Percentiles rank a stretch among this genome's conserved stretches.
These are phyloP conservation scores for Porites cylindrica DNA, from an alignment of 92 coral and sea anemone species.

Conservation along the genomic window DNA sequence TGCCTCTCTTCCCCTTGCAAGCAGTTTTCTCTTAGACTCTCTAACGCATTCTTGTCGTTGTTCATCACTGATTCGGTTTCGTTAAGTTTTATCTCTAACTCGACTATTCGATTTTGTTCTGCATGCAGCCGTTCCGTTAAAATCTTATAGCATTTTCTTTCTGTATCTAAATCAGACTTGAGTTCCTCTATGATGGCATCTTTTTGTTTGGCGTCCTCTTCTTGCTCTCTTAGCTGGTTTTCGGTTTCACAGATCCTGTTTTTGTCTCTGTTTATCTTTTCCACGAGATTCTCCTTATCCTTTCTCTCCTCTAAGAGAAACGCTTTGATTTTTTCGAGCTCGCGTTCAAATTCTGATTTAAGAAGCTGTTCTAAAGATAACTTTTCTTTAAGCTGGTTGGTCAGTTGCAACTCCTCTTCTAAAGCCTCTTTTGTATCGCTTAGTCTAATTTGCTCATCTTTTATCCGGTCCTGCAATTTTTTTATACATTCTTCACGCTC, in stretches of 20 bases:
- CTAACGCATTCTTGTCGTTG: conserved; percentile 68
- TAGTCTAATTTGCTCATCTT: conserved; percentile 57
- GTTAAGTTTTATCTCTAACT: conserved; percentile 67
- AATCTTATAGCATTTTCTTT: conserved; percentile 77
- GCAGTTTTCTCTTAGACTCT: conserved; percentile 64
- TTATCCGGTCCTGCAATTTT: conserved; percentile 48
- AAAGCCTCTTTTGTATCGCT: conserved; percentile 60
- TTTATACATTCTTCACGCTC: conserved; percentile 58
- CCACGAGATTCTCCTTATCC: conserved; percentile 52
- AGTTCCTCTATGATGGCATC: conserved; percentile 75
- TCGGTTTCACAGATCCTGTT: conserved; percentile 58
- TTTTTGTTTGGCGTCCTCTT: conserved; percentile 59
- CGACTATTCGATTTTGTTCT: conserved; percentile 70
- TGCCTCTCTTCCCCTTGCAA: conserved; percentile 66
- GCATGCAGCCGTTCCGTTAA: conserved; percentile 78
- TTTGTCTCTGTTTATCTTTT: conserved; percentile 63
- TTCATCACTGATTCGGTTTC: conserved; percentile 68
- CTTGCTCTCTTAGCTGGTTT: conserved; percentile 67
- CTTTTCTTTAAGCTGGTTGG: conserved; percentile 72
- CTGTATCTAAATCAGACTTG: conserved; percentile 83
- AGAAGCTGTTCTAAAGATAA: conserved; percentile 73
- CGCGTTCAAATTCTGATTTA: conserved; percentile 72
- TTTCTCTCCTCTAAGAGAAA: conserved; percentile 62
- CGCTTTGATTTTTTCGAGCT: conserved; percentile 56
- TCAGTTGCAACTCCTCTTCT: conserved; percentile 61